phyloP scores from a whole-genome alignment of 2,888 invertebrate genomes.

The Brachycybe producta region DNA sequence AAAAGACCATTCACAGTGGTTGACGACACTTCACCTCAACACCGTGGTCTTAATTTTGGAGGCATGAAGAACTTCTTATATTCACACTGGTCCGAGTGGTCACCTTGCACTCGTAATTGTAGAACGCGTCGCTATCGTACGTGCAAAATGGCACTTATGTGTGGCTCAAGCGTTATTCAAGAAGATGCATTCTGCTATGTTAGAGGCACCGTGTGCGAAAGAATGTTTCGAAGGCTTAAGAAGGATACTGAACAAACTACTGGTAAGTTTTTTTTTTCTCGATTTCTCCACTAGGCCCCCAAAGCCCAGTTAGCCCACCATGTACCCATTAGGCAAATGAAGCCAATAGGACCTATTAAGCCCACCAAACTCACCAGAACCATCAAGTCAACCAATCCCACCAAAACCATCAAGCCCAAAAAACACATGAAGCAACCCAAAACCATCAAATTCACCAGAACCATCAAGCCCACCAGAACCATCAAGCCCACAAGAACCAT shows the following conservation, averaged over 20 bases:
- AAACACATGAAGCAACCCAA: too few relatives aligned
- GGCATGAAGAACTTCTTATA: constrained; percentile 31
- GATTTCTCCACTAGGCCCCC: too few relatives aligned
- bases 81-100: constrained; percentile 65
- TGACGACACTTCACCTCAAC: not conserved
- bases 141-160: constrained; percentile 58
- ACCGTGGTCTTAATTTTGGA: constrained; percentile 27
- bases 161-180: constrained; percentile 59
- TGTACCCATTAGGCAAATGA: too few relatives aligned
- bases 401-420: too few relatives aligned
- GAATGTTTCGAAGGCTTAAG: constrained; percentile 15
- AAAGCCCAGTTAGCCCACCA: too few relatives aligned
- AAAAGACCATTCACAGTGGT: constrained; percentile 3
- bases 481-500: too few relatives aligned
- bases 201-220: constrained; percentile 66
- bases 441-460: too few relatives aligned
- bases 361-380: too few relatives aligned
- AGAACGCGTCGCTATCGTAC: constrained; percentile 62
- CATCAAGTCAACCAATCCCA: too few relatives aligned
- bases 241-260: constrained; percentile 4
- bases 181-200: constrained; percentile 77
- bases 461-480: too few relatives aligned
- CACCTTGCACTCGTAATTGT: constrained; percentile 62
- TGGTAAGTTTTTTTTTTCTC: not conserved
- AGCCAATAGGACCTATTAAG: too few relatives aligned